Conservation (phyloP, 1,140 invertebrate genomes). For the Phortica variegata region DNA sequence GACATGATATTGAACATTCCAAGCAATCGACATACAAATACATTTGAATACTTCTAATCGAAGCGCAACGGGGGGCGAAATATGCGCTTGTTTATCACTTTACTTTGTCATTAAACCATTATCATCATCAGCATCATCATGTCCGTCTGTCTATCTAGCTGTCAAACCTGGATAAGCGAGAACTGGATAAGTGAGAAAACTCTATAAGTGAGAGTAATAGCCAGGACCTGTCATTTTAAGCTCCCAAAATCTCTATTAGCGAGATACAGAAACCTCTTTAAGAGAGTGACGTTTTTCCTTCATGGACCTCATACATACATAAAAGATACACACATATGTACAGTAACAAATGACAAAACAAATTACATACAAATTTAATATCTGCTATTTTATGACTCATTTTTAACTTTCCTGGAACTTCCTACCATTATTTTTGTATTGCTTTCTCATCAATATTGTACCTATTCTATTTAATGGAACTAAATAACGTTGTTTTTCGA, state of each 20-base stretch:
- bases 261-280: not conserved
- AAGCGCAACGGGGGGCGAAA: no score
- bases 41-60: no score
- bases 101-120: no score
- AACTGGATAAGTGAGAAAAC: not conserved
- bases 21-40: no score
- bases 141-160: no score
- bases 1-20: no score
- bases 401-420: not conserved
- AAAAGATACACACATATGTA: not conserved
- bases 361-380: no score
- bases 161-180: not conserved
- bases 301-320: not conserved
- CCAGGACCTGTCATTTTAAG: not conserved
- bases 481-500: not conserved
- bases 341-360: not conserved
- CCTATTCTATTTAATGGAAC: no score
- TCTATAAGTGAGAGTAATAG: no score
- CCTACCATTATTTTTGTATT: not conserved
- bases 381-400: not conserved
- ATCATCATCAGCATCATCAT: no score
- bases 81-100: no score
- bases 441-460: not conserved
- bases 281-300: not conserved
- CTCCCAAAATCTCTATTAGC: no score